Evolutionary conservation across 2,797 vertebrate species (phyloP).

Genomic region (Falco naumanni): DNA sequence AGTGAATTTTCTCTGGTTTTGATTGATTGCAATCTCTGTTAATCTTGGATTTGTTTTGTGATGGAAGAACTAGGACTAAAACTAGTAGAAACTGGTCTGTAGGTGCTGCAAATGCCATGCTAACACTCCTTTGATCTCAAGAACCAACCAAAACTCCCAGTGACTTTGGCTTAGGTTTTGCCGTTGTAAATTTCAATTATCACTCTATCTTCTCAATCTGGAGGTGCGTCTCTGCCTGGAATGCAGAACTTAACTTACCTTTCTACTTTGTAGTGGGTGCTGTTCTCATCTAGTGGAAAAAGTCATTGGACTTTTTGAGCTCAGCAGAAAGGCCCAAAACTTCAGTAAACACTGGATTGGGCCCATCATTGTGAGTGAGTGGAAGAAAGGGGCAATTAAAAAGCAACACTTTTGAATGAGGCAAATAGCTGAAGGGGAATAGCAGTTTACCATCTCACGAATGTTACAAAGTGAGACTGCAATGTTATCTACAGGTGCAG

Average conservation of each 20-base stretch:
- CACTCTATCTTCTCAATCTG: background rate
- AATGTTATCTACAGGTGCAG: constrained; percentile 1
- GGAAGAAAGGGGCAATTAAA: background rate
- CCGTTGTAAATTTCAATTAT: background rate
- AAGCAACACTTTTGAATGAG: background rate
- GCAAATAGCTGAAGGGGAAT: background rate
- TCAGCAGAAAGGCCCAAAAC: background rate
- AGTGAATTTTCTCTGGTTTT: background rate
- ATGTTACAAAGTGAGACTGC: background rate
- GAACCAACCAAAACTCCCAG: background rate
- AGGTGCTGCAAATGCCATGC: background rate
- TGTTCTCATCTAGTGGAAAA: background rate
- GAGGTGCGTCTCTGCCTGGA: background rate
- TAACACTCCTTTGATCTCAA: background rate
- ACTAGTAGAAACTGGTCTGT: background rate
- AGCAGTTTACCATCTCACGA: background rate
- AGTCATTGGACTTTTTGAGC: background rate
- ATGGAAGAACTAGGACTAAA: background rate
- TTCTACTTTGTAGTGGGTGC: background rate
- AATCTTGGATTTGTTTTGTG: background rate
- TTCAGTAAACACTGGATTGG: background rate
- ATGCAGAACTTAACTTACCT: background rate
- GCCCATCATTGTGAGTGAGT: background rate
- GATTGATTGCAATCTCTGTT: background rate
- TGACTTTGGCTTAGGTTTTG: background rate